Base-by-base conservation (phyloP, 1,140 invertebrate species). In the Penaeus indicus region DNA sequence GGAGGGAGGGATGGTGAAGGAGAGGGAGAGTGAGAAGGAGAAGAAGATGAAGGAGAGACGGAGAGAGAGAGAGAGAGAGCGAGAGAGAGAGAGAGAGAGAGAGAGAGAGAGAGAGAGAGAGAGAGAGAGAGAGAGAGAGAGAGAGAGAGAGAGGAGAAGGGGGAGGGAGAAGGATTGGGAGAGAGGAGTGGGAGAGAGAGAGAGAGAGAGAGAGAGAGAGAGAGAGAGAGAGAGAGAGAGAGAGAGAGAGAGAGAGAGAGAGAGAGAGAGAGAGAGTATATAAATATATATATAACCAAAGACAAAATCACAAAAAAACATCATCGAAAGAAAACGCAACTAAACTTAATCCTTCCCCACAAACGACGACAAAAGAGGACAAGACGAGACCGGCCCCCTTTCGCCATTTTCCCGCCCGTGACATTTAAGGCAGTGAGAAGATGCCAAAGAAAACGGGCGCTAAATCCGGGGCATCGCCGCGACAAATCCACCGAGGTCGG, bases 151-250 rank as follows among this genome's bases (percentile, higher is more conserved):
- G 79, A 81, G 47, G 11, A 11, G 4, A 25, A 19, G 79, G 0
- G 10, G 16, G 79, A 22, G 38, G 8, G 25, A 27, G 75, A 75
- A 7, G 32, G n/a, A 13, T 42, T 1, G 69, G 8, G 69, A n/a
- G 69, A 75, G 69, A n/a, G 22, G 69, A 75, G 69, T 1, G 69
- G 8, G 69, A n/a, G 69, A 75, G 69, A n/a, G 22, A n/a, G 69
- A n/a, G 38, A n/a, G 77, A 54, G 32, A 42, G 32, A 3, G 38
- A 25, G 60, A 54, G 32, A 54, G 25, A 25, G 8, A 54, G 60
- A 47, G 18, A 38, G 42, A 38, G 38, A 47, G 77, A 54, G 60
- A 32, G 77, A 78, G 77, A 42, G 38, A 38, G 18, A n/a, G 38
- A n/a, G 77, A 54, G 32, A 42, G 32, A 3, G 38, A 25, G 60